Conservation (phyloP, 2,888 invertebrate species). For the Trachelus iudaicus region DNA sequence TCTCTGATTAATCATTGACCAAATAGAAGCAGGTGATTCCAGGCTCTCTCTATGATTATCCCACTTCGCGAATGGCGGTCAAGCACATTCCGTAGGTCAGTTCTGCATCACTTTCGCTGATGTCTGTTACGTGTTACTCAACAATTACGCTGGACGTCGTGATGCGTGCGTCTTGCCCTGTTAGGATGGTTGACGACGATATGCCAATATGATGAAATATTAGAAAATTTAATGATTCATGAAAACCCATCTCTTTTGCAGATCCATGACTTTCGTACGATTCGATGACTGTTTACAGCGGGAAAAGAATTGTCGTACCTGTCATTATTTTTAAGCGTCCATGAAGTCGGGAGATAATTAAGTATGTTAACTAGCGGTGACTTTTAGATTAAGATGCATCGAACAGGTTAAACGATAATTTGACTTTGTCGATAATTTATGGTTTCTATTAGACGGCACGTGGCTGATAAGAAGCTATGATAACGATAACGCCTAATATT, state of each 20-base stretch:
- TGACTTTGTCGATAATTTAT: too few relatives aligned
- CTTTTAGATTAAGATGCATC: too few relatives aligned
- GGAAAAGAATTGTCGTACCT: not conserved
- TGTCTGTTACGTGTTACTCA: slow-evolving; percentile 38
- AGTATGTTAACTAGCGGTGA: too few relatives aligned
- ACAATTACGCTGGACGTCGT: slow-evolving; percentile 38
- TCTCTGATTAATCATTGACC: too few relatives aligned
- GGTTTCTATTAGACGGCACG: too few relatives aligned
- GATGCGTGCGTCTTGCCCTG: slow-evolving; percentile 29
- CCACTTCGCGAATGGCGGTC: slow-evolving; percentile 23
- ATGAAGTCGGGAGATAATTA: too few relatives aligned
- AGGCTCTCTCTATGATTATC: not conserved
- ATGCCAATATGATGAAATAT: too few relatives aligned
- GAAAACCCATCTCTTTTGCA: not conserved
- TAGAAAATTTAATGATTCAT: not conserved
- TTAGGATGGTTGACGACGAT: not conserved
- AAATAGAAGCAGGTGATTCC: too few relatives aligned
- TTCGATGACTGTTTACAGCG: not conserved
- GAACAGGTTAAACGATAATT: too few relatives aligned
- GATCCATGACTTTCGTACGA: not conserved
- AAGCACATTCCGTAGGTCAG: slow-evolving; percentile 46
- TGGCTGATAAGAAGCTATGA: too few relatives aligned
- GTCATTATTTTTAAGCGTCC: not conserved
- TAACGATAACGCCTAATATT: too few relatives aligned
- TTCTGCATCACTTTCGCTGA: slow-evolving; percentile 45